Base-by-base conservation (phyloP, 2,797 vertebrate genomes). In the Enteromius thamalakanensis region DNA sequence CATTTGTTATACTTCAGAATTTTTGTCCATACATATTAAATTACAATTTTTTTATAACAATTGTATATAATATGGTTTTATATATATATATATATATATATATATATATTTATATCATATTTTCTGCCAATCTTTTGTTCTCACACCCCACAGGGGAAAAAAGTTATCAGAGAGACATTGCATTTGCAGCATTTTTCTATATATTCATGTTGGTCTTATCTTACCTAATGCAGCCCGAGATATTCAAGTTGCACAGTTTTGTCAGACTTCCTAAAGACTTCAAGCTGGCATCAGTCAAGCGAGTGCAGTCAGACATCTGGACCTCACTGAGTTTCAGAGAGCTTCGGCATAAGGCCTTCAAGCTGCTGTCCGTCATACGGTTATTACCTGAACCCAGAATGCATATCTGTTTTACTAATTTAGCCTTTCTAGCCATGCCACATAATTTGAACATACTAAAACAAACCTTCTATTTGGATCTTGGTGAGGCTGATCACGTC, bases 141-240 rank as follows among this genome's bases (percentile, higher is more conserved):
- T 65, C 7, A 8, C 7, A 34, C 62, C 17, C 17, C 17, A 34
- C 26, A 62, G 26, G 23, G 14, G n/a, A n/a, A 10, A 58, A 40
- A 53, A 7, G 12, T 65, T 29, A 9, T 55, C 32, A 75, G 34
- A 55, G 17, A 55, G 1, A 55, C 32, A 15, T 11, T 23, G 19
- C 14, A 21, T 32, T 53, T 23, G 15, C 55, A 55, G 37, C 37
- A 53, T 68, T 71, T 47, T 23, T 47, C 49, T 74, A 32, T 12
- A 75, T 58, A 37, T 23, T 75, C 29, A 75, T 15, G 11, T 53
- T 9, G 3, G 19, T 12, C n/a, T 23, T 74, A 15, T 34, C 70
- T 90, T 92, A 96, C 96, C 92, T 96, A 88, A 86, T 68, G 86
- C 95, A 96, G 34, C 93, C 90, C 37, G 95, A 94, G 87, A 97